phyloP scores from a whole-genome alignment of 2,888 invertebrate species.

The Azorinus chamasolen region DNA sequence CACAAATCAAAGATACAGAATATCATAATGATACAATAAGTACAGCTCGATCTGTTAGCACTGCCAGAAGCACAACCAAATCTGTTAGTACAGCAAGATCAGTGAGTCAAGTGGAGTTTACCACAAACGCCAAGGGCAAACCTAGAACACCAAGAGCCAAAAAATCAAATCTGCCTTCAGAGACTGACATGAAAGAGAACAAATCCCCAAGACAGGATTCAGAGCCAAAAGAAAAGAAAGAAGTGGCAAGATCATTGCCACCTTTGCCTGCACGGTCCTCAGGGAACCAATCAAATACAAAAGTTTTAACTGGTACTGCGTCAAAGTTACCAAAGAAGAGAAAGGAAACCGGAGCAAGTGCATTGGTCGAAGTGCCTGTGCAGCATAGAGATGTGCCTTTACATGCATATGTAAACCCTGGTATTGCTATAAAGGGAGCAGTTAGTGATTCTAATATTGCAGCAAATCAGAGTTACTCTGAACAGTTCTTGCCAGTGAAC shows the following conservation, averaged over 20 bases:
- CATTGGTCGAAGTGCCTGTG: slow-evolving; percentile 40
- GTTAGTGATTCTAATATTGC: too few relatives aligned
- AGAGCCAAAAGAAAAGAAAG: neutral
- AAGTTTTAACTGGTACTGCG: too few relatives aligned
- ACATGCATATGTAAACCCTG: slow-evolving; percentile 12
- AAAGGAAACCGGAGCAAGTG: slow-evolving; percentile 22
- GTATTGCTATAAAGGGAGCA: too few relatives aligned
- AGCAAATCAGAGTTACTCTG: too few relatives aligned
- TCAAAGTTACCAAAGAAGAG: neutral
- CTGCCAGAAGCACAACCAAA: neutral
- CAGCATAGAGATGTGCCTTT: slow-evolving; percentile 34
- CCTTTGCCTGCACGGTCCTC: neutral
- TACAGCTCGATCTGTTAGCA: too few relatives aligned
- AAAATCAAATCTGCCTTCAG: slow-evolving; percentile 2
- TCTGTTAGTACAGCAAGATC: slow-evolving; percentile 32
- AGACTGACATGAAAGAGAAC: neutral
- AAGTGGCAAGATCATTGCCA: neutral
- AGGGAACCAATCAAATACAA: neutral
- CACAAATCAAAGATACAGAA: too few relatives aligned
- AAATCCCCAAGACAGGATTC: neutral
- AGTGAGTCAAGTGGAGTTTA: slow-evolving; percentile 25
- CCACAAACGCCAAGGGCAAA: neutral
- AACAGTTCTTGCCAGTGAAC: neutral
- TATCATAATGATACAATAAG: too few relatives aligned
- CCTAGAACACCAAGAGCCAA: neutral